A percentile compares a stretch with the other conserved stretches of the same genome.
Evolutionary conservation across 2,113 vertebrate genomes (phyloP).

Genomic region (Chionis minor): DNA sequence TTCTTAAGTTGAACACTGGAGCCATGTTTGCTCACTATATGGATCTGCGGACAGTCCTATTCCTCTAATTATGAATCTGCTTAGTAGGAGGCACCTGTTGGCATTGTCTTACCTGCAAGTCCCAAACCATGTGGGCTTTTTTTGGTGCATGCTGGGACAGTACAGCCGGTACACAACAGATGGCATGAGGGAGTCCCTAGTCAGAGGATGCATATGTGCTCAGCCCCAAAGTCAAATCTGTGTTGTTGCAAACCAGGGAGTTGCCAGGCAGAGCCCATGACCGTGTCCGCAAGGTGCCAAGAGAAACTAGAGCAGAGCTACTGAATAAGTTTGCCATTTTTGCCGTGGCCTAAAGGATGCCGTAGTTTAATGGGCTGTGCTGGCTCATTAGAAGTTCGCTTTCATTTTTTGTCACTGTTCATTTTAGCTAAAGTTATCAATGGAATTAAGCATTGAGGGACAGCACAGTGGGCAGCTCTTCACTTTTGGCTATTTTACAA

Average conservation of each 20-base stretch:
- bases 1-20: background rate
- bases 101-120: slow-evolving; percentile 14
- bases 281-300: fast-evolving
- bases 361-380: background rate
- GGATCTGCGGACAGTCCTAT: background rate
- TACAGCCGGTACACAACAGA: slow-evolving; percentile 39
- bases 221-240: background rate
- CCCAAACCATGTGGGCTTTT: background rate
- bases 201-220: background rate
- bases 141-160: background rate
- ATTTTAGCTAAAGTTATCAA: background rate
- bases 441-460: background rate
- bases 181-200: background rate
- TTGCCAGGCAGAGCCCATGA: background rate
- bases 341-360: background rate
- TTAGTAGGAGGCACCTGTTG: background rate
- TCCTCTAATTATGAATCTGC: background rate
- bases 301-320: background rate
- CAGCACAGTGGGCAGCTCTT: background rate
- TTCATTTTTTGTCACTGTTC: background rate
- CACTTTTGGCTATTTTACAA: background rate
- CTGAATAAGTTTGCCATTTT: background rate
- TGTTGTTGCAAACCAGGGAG: background rate
- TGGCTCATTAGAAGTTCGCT: background rate
- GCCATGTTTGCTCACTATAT: background rate